A percentile compares a stretch with the other conserved stretches of the same genome.
These are phyloP conservation scores for Atrina japonica DNA, from an alignment of 2,888 invertebrate species.

Conservation along the genomic window DNA sequence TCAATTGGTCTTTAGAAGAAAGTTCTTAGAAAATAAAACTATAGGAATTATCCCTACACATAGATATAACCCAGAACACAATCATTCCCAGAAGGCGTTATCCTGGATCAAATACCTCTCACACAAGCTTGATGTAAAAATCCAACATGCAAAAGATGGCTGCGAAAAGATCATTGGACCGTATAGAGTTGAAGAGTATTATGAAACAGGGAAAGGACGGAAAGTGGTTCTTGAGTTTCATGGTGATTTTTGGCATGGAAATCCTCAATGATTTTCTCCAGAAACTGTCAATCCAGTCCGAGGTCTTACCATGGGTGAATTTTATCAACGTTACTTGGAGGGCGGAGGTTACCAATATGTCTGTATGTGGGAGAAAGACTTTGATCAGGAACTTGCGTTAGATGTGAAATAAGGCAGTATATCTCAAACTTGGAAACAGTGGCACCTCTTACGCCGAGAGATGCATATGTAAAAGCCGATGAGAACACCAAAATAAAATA, in stretches of 20 bases:
- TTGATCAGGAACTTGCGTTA: conserved; percentile 40
- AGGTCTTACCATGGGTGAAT: conserved; percentile 38
- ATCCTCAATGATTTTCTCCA: conserved; percentile 4
- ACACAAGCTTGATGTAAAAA: conserved; percentile 5
- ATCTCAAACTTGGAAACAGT: conserved; percentile 42
- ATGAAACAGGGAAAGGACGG: conserved; percentile 21
- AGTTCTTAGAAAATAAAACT: conserved; percentile 32
- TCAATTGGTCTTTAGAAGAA: conserved; percentile 42
- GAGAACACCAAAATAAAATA: conserved; percentile 58
- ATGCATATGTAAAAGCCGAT: conserved; percentile 59
- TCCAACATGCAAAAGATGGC: conserved; percentile 40
- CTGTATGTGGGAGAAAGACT: conserved; percentile 62
- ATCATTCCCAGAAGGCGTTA: conserved; percentile 41
- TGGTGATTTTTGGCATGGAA: conserved; percentile 45
- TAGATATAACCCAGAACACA: conserved; percentile 46
- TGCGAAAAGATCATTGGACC: conserved; percentile 41
- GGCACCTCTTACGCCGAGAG: conserved; percentile 55
- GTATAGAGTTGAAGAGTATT: conserved; percentile 44
- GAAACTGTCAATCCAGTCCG: conserved; percentile 23
- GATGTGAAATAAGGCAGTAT: conserved; percentile 41
- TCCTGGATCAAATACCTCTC: conserved; percentile 45
- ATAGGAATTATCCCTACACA: conserved; percentile 51
- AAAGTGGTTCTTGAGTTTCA: conserved; percentile 43
- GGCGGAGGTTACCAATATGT: conserved; percentile 45
- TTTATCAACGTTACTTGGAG: conserved; percentile 39